Conservation (phyloP, 2,797 vertebrate species). For the Enteromius mattozi region DNA sequence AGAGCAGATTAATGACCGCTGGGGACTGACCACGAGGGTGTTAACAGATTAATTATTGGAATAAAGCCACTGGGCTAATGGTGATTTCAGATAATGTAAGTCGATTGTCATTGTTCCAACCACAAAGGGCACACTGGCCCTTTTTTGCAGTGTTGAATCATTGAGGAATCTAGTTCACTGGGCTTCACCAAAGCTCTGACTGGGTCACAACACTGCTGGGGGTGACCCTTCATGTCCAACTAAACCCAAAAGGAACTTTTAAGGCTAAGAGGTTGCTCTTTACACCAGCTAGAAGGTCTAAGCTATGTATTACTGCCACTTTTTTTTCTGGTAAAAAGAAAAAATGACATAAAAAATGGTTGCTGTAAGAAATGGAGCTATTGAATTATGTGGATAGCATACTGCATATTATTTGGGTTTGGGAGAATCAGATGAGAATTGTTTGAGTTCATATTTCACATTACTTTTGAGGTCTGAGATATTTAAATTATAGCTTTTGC, state of each 20-base stretch:
- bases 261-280: neutral
- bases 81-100: conserved; percentile 56
- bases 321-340: neutral
- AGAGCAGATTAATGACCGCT: conserved; percentile 9
- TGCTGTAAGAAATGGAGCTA: neutral
- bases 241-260: neutral
- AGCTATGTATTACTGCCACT: neutral
- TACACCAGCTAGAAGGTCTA: neutral
- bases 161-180: conserved; percentile 33
- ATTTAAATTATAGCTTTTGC: neutral
- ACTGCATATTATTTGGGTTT: neutral
- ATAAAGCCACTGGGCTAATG: conserved; percentile 45
- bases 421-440: neutral
- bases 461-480: neutral
- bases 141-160: neutral
- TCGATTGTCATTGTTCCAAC: conserved; percentile 58
- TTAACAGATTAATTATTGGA: conserved; percentile 53
- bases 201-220: conserved; percentile 25
- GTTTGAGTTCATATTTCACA: neutral
- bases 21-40: conserved; percentile 2
- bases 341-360: neutral
- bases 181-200: neutral
- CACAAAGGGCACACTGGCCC: conserved; percentile 55
- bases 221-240: neutral
- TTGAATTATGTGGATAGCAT: neutral